Evolutionary conservation across 2,113 vertebrate genomes (phyloP).

Genomic region (Cebidichthys violaceus): DNA sequence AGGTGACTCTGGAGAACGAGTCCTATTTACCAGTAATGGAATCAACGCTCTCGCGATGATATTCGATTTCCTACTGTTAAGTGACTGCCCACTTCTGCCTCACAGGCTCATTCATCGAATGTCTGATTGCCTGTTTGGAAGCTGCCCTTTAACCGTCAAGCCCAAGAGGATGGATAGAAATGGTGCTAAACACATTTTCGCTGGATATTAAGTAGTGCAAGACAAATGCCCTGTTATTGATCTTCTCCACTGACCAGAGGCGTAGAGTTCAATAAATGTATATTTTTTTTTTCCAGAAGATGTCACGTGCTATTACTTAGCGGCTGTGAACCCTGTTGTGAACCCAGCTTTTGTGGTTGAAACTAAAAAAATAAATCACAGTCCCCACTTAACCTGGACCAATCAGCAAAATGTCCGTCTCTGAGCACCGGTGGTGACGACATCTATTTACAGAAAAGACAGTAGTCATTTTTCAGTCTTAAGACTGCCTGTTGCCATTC

Average conservation of each 20-base stretch:
- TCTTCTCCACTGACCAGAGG: slow-evolving; percentile 29
- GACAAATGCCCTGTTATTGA: slow-evolving; percentile 56
- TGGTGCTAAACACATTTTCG: slow-evolving; percentile 49
- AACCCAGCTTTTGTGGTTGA: slow-evolving; percentile 1
- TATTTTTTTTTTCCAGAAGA: neutral
- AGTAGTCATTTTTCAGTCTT: neutral
- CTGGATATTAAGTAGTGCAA: slow-evolving; percentile 42
- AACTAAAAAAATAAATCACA: neutral
- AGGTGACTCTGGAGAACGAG: slow-evolving; percentile 43
- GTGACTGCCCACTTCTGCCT: slow-evolving; percentile 35
- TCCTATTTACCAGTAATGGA: slow-evolving; percentile 60
- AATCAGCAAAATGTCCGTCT: neutral
- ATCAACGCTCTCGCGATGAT: slow-evolving; percentile 44
- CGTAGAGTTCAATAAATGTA: slow-evolving; percentile 18
- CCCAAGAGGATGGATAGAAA: slow-evolving; percentile 36
- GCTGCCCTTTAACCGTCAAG: slow-evolving; percentile 43
- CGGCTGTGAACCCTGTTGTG: neutral
- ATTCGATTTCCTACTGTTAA: slow-evolving; percentile 62
- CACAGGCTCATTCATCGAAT: slow-evolving; percentile 48
- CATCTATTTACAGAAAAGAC: slow-evolving; percentile 1
- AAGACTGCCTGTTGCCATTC: neutral
- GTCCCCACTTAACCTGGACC: neutral
- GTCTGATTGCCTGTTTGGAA: slow-evolving; percentile 57
- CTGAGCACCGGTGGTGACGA: neutral
- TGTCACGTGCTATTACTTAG: neutral